A percentile compares a stretch with the other conserved stretches of the same genome.
phyloP scores from a whole-genome alignment of 1,140 invertebrate species.

The Dysdera silvatica region DNA sequence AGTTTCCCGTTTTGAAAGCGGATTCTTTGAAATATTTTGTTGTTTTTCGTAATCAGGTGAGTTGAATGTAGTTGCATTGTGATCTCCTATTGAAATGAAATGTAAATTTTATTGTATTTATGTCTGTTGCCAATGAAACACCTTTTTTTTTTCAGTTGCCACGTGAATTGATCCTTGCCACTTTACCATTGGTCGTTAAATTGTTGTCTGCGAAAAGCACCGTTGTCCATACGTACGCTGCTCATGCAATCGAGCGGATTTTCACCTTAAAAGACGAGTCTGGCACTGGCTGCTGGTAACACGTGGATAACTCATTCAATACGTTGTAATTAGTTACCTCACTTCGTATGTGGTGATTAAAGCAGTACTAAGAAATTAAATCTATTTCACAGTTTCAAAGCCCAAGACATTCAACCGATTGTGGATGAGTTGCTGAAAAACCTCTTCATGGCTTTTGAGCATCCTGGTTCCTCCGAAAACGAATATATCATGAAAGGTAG shows the following conservation, averaged over 20 bases:
- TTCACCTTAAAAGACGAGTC: constrained; percentile 55
- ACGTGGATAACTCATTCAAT: too few relatives aligned
- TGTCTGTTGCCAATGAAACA: not conserved
- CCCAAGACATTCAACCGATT: constrained; percentile 38
- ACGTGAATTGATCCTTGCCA: constrained; percentile 60
- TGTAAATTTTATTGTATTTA: not conserved
- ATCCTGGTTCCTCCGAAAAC: constrained; percentile 75
- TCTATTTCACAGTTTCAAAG: constrained; percentile 53
- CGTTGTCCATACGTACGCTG: constrained; percentile 92
- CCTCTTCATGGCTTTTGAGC: constrained; percentile 64
- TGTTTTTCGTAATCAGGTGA: constrained; percentile 76
- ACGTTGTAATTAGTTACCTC: too few relatives aligned
- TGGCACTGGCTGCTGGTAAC: too few relatives aligned
- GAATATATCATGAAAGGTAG: constrained; percentile 93
- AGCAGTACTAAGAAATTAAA: too few relatives aligned
- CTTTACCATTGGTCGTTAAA: constrained; percentile 69
- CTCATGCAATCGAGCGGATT: constrained; percentile 81
- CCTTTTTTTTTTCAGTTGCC: constrained; percentile 52
- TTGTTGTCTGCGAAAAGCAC: constrained; percentile 59
- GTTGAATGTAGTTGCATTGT: too few relatives aligned
- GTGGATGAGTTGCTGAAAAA: constrained; percentile 60
- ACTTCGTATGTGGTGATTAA: too few relatives aligned
- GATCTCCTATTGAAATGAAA: too few relatives aligned
- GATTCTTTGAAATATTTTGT: constrained; percentile 94
- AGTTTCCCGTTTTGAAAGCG: constrained; percentile 83